phyloP scores from a whole-genome alignment of 2,113 vertebrate genomes.

The Tyto alba region DNA sequence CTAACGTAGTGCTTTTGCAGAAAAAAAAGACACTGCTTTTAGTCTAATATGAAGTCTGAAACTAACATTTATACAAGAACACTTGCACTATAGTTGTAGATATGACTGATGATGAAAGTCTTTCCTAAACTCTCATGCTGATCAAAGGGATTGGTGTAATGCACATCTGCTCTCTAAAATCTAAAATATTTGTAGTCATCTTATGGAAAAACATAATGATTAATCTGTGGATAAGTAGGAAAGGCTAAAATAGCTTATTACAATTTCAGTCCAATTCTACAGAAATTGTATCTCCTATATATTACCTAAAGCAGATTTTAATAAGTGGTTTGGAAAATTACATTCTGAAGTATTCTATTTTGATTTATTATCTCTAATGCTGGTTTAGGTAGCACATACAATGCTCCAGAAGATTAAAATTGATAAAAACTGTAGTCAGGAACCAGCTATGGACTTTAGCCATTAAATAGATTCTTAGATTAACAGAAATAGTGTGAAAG shows the following conservation, averaged over 20 bases:
- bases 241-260: slow-evolving; percentile 3
- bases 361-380: slow-evolving; percentile 52
- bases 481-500: slow-evolving; percentile 25
- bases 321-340: slow-evolving; percentile 44
- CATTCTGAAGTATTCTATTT: slow-evolving; percentile 8
- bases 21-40: background rate
- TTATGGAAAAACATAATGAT: slow-evolving; percentile 4
- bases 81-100: background rate
- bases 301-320: slow-evolving; percentile 35
- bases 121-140: background rate
- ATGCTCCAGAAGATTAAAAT: slow-evolving; percentile 34
- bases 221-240: background rate
- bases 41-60: background rate
- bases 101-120: background rate
- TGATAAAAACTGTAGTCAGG: slow-evolving; percentile 12
- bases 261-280: background rate
- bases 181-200: slow-evolving; percentile 12
- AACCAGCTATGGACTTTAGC: slow-evolving; percentile 20
- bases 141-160: background rate
- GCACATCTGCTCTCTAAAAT: background rate
- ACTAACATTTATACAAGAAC: background rate
- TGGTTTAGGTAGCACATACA: background rate
- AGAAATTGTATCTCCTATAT: slow-evolving; percentile 31
- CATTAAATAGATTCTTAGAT: slow-evolving; percentile 26
- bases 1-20: background rate